Conservation (phyloP, 2,113 vertebrate genomes). For the Amphiprion ocellaris region DNA sequence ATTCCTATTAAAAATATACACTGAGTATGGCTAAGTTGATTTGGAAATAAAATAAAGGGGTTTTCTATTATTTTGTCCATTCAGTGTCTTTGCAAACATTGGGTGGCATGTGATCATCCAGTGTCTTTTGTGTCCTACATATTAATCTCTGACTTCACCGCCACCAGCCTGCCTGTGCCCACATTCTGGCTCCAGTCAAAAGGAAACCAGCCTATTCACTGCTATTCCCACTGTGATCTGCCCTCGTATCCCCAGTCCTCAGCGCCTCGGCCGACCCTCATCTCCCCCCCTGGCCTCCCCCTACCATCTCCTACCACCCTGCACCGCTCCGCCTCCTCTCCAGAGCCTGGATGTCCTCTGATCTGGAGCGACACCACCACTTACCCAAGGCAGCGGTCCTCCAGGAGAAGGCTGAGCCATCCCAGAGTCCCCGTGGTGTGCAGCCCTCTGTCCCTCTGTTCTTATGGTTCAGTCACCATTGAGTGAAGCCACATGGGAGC, state of each 20-base stretch:
- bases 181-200: constrained; percentile 18
- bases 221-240: constrained; percentile 62
- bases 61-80: too few species aligned
- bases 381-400: constrained; percentile 66
- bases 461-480: constrained; percentile 79
- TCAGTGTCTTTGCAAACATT: too few species aligned
- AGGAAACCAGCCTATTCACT: constrained; percentile 37
- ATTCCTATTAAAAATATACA: too few species aligned
- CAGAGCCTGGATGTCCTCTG: constrained; percentile 64
- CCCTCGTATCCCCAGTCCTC: constrained; percentile 56
- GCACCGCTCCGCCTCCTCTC: constrained; percentile 45
- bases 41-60: too few species aligned
- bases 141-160: neutral
- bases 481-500: constrained; percentile 75
- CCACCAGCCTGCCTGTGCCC: neutral
- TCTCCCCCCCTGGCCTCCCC: constrained; percentile 25
- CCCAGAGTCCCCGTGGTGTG: constrained; percentile 74
- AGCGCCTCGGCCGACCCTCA: constrained; percentile 37
- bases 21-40: too few species aligned
- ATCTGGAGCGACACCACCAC: constrained; percentile 72
- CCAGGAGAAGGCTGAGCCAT: constrained; percentile 68
- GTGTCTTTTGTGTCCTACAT: constrained; percentile 2
- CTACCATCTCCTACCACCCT: constrained; percentile 28
- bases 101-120: constrained; percentile 27
- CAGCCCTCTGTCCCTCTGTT: constrained; percentile 75